phyloP scores from a whole-genome alignment of 2,797 vertebrate species.

The Platyrinchus mystaceus region DNA sequence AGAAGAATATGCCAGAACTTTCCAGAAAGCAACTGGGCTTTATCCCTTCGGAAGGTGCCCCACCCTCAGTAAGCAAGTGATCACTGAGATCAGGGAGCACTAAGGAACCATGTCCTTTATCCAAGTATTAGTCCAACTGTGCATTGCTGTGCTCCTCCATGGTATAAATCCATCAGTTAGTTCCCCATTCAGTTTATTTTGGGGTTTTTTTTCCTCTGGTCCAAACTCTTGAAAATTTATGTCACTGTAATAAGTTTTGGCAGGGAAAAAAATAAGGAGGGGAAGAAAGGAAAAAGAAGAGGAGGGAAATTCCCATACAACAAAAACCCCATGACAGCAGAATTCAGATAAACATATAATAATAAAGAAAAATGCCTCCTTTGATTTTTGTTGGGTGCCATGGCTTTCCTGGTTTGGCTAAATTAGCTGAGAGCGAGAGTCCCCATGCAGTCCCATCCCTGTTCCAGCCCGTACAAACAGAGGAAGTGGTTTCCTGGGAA shows the following conservation, averaged over 20 bases:
- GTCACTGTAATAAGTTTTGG: background rate
- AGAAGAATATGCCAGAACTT: background rate
- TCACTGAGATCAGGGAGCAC: background rate
- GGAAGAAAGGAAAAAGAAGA: background rate
- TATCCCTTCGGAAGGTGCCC: background rate
- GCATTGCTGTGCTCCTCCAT: background rate
- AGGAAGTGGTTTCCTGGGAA: conserved; percentile 69
- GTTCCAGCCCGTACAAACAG: conserved; percentile 20
- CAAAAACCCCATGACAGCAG: conserved; percentile 20
- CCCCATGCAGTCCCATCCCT: background rate
- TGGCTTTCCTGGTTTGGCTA: conserved; percentile 27
- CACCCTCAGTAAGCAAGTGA: background rate
- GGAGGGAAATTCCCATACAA: background rate
- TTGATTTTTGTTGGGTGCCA: conserved; percentile 28
- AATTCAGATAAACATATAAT: conserved; percentile 16
- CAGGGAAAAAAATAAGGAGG: background rate
- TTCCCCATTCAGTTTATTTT: background rate
- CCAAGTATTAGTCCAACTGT: background rate
- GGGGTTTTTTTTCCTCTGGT: background rate
- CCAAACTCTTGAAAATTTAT: background rate
- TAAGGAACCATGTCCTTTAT: background rate
- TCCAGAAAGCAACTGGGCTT: background rate
- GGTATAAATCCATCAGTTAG: background rate
- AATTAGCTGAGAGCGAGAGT: conserved; percentile 11
- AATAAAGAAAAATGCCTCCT: background rate